phyloP scores from a whole-genome alignment of 1,140 invertebrate genomes.

The Physella acuta region DNA sequence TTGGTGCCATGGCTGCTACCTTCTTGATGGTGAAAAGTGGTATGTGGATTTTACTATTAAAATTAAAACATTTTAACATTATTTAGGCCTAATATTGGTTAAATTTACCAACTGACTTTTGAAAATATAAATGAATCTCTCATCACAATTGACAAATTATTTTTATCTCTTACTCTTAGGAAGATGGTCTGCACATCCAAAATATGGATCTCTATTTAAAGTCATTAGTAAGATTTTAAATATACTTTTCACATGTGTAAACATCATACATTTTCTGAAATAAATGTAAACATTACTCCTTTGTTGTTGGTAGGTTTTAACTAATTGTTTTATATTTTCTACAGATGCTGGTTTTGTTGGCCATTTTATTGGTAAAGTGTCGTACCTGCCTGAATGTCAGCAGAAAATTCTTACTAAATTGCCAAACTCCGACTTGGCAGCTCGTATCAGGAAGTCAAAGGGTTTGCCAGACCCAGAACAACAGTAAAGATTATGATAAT shows the following conservation, averaged over 20 bases:
- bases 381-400: constrained; percentile 18
- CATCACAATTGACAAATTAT: neutral
- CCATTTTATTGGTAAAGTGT: constrained; percentile 19
- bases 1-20: constrained; percentile 5
- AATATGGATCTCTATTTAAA: constrained; percentile 13
- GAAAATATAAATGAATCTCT: neutral
- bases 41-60: neutral
- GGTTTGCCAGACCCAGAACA: constrained; percentile 6
- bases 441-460: constrained; percentile 12
- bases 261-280: neutral
- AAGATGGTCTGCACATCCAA: constrained; percentile 11
- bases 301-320: neutral
- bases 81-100: neutral
- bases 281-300: neutral
- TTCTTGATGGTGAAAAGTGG: constrained; percentile 12
- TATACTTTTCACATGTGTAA: neutral
- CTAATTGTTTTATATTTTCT: neutral
- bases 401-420: constrained; percentile 20
- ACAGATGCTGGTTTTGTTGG: constrained; percentile 16
- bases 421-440: constrained; percentile 18
- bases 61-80: neutral
- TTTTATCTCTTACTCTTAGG: constrained; percentile 7
- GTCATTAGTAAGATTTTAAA: constrained; percentile 5
- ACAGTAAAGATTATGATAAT: too few species aligned
- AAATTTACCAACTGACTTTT: neutral